Evolutionary conservation across 2,888 invertebrate species (phyloP).

Genomic region (Ryuthela nishihirai): DNA sequence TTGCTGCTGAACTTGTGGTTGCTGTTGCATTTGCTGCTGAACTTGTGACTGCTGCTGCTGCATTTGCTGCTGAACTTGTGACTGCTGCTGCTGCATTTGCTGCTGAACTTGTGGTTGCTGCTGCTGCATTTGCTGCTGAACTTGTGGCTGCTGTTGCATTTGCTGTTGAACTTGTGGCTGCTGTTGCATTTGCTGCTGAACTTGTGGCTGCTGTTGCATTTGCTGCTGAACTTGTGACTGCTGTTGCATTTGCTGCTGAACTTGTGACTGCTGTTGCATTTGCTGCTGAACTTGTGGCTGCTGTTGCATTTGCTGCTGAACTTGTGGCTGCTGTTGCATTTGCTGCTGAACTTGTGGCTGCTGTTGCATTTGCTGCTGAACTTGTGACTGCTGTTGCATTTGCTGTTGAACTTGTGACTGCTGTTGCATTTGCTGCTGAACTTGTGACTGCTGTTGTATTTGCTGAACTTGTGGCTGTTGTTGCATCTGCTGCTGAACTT

Average conservation of each 20-base stretch:
- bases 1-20: too few species aligned
- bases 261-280: background rate
- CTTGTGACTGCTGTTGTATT: background rate
- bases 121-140: background rate
- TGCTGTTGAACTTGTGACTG: background rate
- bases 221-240: background rate
- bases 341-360: background rate
- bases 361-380: background rate
- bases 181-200: conserved; percentile 2
- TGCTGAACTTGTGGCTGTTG: background rate
- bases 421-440: background rate
- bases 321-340: conserved; percentile 2
- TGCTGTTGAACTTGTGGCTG: background rate
- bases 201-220: background rate
- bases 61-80: background rate
- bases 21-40: background rate
- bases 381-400: background rate
- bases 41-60: conserved; percentile 5
- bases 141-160: background rate
- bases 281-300: background rate
- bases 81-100: background rate
- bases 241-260: conserved; percentile 3
- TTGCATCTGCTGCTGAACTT: background rate
- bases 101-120: background rate
- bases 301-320: background rate